A percentile compares a stretch with the other conserved stretches of the same genome.
phyloP scores from a whole-genome alignment of 2,113 vertebrate species.

The Garra rufa region DNA sequence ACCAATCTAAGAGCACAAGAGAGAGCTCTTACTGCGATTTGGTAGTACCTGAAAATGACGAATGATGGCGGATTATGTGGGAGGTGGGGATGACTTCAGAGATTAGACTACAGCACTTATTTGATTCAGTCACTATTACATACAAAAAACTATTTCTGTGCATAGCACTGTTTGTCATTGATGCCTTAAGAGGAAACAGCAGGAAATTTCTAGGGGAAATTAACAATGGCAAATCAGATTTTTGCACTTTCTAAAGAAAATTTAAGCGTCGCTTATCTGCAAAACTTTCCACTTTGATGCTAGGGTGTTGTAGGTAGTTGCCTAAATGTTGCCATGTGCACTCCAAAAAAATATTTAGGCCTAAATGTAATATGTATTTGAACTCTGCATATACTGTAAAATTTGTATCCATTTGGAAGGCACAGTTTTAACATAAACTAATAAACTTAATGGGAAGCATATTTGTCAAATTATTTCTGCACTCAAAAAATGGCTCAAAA shows the following conservation, averaged over 20 bases:
- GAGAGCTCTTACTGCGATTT: conserved; percentile 16
- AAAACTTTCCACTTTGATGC: background rate
- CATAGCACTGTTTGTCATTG: background rate
- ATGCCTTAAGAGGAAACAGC: background rate
- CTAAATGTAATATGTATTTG: background rate
- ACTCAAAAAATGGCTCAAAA: background rate
- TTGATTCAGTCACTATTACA: background rate
- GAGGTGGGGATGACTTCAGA: background rate
- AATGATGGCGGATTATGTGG: background rate
- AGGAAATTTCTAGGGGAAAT: background rate
- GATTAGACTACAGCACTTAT: background rate
- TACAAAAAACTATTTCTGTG: background rate
- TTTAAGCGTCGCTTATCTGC: background rate
- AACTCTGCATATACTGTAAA: background rate
- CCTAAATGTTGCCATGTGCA: background rate
- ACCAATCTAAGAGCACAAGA: conserved; percentile 25
- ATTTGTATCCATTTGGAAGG: background rate
- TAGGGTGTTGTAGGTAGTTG: background rate
- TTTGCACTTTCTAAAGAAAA: background rate
- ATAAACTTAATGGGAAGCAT: background rate
- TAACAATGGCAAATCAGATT: background rate
- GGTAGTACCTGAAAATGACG: conserved; percentile 11
- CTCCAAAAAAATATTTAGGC: background rate
- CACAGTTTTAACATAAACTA: background rate
- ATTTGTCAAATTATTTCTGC: background rate